Evolutionary conservation across 2,113 vertebrate genomes (phyloP), one percentile per base, ranked within the genome.

Genomic region (Aviceda subcristata): DNA sequence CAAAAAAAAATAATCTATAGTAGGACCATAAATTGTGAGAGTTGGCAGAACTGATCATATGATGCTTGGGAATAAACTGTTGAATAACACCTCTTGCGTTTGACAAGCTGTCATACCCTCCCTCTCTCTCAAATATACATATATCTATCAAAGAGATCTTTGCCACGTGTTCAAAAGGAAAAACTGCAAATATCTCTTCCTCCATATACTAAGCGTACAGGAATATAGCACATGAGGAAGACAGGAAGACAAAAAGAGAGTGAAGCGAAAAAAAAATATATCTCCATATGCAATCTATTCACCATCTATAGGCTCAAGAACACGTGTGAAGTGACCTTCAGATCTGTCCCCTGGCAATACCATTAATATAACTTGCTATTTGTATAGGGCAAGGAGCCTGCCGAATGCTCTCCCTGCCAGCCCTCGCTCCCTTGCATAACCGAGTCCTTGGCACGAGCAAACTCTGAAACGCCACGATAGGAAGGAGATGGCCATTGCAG

Each of bases 401-500:
- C 46, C 50, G 59, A 78, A 50, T 13, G 12, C 15, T 74, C n/a
- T 66, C 57, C 56, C 88, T 8, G 1, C 3, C 21, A 57, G 30
- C 36, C 27, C 45, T 45, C 39, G 26, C 27, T 83, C 62, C 45
- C 46, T 62, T 77, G 38, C 15, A 60, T 43, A 55, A 92, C 34
- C 4, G 1, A 92, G 36, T 18, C 43, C 63, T 68, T 30, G 45
- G 55, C 55, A 62, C 0, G 2, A 55, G 39, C 27, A 90, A 82
- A 48, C 36, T 56, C 45, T 4, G 41, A 32, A 69, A 66, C 0
- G 0, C 46, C 1, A 0, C 41, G 19, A 66, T 2, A 86, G 38
- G 50, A 80, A 74, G 46, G 41, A 55, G 21, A 19, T 32, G 63
- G 34, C 51, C 46, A 50, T 4, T 32, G 56, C 69, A 76, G 39